Conservation (phyloP, 2,113 vertebrate genomes). For the Megatriorchis doriae region DNA sequence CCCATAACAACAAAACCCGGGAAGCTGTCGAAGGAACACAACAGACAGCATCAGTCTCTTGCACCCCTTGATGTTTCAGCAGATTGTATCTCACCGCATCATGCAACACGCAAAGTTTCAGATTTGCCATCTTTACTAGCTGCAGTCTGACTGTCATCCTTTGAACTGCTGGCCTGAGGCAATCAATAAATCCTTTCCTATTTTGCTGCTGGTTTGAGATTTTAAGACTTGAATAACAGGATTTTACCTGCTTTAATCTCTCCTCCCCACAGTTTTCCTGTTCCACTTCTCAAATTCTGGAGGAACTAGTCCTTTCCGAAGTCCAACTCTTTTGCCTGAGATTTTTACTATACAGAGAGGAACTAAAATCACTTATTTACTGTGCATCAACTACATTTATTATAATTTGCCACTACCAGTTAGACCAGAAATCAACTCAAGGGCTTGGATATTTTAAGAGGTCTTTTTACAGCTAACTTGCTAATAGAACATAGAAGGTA, state of each 20-base stretch:
- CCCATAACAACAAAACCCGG: too few species aligned
- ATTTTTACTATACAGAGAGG: slow-evolving; percentile 22
- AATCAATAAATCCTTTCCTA: too few species aligned
- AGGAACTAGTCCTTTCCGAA: not conserved
- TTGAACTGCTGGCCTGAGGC: too few species aligned
- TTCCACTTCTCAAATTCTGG: not conserved
- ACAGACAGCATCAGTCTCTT: not conserved
- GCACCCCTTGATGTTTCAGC: not conserved
- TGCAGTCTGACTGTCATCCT: not conserved
- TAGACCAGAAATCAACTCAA: not conserved
- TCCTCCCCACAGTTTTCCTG: not conserved
- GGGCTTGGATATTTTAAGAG: not conserved
- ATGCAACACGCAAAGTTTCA: too few species aligned
- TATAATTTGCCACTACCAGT: not conserved
- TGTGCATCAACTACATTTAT: not conserved
- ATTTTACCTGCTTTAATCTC: slow-evolving; percentile 5
- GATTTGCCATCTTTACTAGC: not conserved
- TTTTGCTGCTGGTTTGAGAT: not conserved
- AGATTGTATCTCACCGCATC: not conserved
- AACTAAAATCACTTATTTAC: not conserved
- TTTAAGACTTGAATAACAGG: not conserved
- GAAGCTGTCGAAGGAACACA: not conserved
- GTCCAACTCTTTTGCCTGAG: slow-evolving; percentile 15
- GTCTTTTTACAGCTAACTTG: not conserved
- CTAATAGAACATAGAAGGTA: not conserved